phyloP scores from a whole-genome alignment of 2,888 invertebrate genomes.

The Auanema freiburgensis region DNA sequence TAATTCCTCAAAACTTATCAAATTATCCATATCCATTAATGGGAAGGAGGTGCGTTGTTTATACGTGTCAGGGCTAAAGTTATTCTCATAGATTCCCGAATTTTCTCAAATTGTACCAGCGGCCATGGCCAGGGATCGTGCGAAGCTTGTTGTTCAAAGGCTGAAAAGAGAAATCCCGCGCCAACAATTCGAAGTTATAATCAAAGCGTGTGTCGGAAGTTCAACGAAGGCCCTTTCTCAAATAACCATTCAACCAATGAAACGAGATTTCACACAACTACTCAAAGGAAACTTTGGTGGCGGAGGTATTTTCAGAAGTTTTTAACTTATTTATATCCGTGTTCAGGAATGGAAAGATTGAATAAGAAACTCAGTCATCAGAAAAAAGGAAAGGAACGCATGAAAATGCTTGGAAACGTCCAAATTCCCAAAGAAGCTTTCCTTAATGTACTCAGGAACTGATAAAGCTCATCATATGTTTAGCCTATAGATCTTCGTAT shows the following conservation, averaged over 20 bases:
- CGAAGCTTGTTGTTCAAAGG: constrained; percentile 49
- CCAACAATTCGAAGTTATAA: constrained; percentile 56
- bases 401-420: constrained; percentile 88
- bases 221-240: constrained; percentile 55
- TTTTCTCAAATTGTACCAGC: constrained; percentile 57
- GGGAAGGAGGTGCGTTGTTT: constrained; percentile 33
- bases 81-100: constrained; percentile 36
- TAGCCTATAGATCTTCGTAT: no score
- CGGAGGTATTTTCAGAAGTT: constrained; percentile 22
- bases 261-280: constrained; percentile 56
- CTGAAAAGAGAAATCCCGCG: constrained; percentile 57
- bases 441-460: constrained; percentile 68
- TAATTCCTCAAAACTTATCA: constrained; percentile 76
- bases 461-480: constrained; percentile 4
- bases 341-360: constrained; percentile 69
- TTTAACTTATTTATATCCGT: not conserved
- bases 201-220: constrained; percentile 44
- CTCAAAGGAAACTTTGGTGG: constrained; percentile 57
- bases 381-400: constrained; percentile 88
- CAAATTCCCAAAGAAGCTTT: constrained; percentile 89
- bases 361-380: constrained; percentile 87
- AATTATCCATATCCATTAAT: constrained; percentile 81
- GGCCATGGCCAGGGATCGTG: constrained; percentile 46
- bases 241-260: constrained; percentile 51
- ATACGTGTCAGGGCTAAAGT: not conserved